Evolutionary conservation across 2,113 vertebrate species (phyloP).

Genomic region (Poicephalus meyeri): DNA sequence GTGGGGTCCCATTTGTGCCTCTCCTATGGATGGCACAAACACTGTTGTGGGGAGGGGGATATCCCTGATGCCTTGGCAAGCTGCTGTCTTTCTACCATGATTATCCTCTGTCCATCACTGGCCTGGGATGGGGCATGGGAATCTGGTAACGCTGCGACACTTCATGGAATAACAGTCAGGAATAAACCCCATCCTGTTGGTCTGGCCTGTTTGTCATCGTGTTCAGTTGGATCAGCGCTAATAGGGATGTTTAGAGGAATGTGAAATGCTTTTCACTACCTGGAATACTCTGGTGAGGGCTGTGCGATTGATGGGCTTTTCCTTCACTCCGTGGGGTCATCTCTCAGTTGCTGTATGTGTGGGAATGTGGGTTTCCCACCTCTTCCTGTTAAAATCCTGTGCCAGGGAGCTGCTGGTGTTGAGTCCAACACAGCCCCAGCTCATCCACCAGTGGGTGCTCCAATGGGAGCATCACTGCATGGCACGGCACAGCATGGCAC

Average conservation of each 20-base stretch:
- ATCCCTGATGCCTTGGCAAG: background rate
- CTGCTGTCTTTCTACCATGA: fast-evolving
- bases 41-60: background rate
- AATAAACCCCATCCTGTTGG: background rate
- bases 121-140: fast-evolving
- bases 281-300: background rate
- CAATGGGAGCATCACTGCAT: background rate
- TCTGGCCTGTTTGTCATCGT: fast-evolving
- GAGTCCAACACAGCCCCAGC: background rate
- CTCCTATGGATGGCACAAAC: fast-evolving
- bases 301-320: fast-evolving
- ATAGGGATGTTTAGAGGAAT: background rate
- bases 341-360: background rate
- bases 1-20: fast-evolving
- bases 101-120: background rate
- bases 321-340: fast-evolving
- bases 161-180: background rate
- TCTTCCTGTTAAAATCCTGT: background rate
- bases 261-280: background rate
- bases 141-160: fast-evolving
- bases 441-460: background rate
- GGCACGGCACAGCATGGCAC: background rate
- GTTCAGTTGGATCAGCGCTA: background rate
- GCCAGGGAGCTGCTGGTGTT: background rate
- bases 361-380: fast-evolving